Base-by-base conservation (phyloP, 2,888 invertebrate species). In the Andrena camellia region DNA sequence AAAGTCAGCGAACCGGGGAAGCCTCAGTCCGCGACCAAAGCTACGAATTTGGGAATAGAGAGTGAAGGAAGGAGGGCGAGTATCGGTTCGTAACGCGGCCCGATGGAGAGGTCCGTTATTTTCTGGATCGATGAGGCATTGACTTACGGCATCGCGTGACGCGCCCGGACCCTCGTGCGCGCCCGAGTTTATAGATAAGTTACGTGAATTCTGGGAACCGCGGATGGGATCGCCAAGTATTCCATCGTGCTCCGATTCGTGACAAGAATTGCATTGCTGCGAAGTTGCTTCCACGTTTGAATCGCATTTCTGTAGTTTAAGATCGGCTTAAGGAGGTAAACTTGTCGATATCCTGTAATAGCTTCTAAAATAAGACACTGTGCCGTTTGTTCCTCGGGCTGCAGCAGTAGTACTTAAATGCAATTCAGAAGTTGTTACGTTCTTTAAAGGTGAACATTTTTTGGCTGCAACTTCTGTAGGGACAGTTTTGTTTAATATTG, bases 101-200 rank as follows among this genome's bases (percentile, higher is more conserved):
- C 74, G 70, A 78, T 63, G 48, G 73, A 67, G 70, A 83, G 75
- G 67, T 57, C 83, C 79, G 62, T 84, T 83, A 17, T 76, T 67
- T 76, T 62, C 50, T 76, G 83, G 54, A 69, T 81, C 83, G 76
- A 83, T 83, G 76, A 81, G 72, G 70, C 80, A 80, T 80, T 71
- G 82, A 83, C 75, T 81, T 71, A 80, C 71, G 68, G 76, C 62
- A 69, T 74, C 76, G 81, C 68, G 75, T 72, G 76, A 83, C 83
- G 72, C 76, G 76, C 69, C 81, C 54, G 80, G 80, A 80, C 82
- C 75, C 75, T 75, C 75, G 62, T 69, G 42, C 42, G 66, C 48
- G 64, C 33, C 75, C 52, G 63, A 67, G 71, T 75, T 75, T 82
- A 82, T 75, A 66, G 75, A 76, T 80, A 71, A 74, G 71, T 75